These are phyloP conservation scores for Rhagonycha fulva DNA, from an alignment of 2,888 invertebrate species.

Conservation along the genomic window DNA sequence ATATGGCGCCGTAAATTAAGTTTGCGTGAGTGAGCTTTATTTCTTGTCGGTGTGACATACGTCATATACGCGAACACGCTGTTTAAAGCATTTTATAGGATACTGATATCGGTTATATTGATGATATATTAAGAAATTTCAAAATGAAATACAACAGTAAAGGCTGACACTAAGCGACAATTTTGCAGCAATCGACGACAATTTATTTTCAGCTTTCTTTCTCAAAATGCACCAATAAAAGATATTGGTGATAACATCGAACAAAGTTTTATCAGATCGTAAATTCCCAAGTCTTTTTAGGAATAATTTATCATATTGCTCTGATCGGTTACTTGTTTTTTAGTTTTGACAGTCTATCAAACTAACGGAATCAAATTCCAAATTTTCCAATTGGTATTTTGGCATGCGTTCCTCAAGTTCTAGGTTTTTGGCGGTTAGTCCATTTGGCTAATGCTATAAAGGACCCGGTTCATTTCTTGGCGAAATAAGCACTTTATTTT, in stretches of 20 bases:
- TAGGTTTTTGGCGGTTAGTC: too few species aligned
- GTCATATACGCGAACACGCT: slow-evolving; percentile 41
- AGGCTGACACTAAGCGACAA: background rate
- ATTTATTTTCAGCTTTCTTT: background rate
- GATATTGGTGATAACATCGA: background rate
- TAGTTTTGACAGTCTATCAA: too few species aligned
- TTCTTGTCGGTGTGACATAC: slow-evolving; percentile 48
- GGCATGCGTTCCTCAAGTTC: too few species aligned
- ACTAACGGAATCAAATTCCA: too few species aligned
- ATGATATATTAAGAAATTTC: background rate
- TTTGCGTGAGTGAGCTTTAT: slow-evolving; percentile 56
- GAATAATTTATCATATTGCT: background rate
- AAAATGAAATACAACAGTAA: background rate
- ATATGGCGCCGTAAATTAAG: slow-evolving; percentile 57
- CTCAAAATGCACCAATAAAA: background rate
- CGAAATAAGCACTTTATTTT: too few species aligned
- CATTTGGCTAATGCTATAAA: too few species aligned
- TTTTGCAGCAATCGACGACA: background rate
- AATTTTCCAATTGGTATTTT: too few species aligned
- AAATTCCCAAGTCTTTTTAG: background rate
- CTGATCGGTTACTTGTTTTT: background rate
- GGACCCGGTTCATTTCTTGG: too few species aligned
- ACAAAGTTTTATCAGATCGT: background rate
- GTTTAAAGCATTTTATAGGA: slow-evolving; percentile 21
- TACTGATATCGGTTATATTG: slow-evolving; percentile 15